phyloP scores from a whole-genome alignment of 2,113 vertebrate species.

The Bubo blakistoni region DNA sequence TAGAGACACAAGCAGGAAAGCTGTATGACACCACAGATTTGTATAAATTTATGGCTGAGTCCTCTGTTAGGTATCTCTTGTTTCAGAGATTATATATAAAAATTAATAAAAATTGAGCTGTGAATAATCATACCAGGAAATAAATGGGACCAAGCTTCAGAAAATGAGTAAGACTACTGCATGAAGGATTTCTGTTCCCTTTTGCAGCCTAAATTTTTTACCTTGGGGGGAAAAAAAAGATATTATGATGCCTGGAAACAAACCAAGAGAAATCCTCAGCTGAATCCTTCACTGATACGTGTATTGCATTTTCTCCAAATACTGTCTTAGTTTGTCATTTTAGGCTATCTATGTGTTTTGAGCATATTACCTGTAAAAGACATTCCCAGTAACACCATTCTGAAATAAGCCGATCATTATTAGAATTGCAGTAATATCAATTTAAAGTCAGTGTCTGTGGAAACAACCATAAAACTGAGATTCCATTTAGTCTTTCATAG shows the following conservation, averaged over 20 bases:
- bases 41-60: background rate
- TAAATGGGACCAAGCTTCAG: background rate
- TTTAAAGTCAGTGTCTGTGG: background rate
- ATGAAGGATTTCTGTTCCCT: background rate
- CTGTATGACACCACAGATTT: background rate
- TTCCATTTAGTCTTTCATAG: background rate
- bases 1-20: slow-evolving; percentile 8
- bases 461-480: background rate
- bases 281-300: background rate
- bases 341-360: background rate
- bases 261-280: background rate
- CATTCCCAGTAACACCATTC: background rate
- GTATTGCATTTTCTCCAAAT: background rate
- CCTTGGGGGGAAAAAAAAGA: background rate
- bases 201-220: background rate
- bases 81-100: background rate
- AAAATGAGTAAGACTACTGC: background rate
- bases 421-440: background rate
- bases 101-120: background rate
- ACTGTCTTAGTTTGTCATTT: background rate
- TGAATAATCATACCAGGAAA: background rate
- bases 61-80: background rate
- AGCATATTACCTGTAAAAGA: background rate
- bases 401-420: background rate
- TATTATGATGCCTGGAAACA: background rate